Evolutionary conservation across 64 coral and sea anemone genomes (phyloP).

Genomic region (Orbicella faveolata): DNA sequence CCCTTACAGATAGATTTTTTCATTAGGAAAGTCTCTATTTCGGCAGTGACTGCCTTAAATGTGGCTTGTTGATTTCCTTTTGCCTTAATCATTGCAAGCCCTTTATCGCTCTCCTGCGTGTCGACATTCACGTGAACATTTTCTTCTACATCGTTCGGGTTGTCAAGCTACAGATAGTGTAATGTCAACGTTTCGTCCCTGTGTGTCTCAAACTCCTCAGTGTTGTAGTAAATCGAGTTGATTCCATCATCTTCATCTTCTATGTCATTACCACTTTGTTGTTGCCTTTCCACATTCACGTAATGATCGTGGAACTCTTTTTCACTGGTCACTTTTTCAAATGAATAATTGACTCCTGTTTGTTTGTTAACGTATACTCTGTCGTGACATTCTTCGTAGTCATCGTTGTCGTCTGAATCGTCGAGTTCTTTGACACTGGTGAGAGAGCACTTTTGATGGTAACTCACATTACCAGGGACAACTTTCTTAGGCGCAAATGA

Average conservation of each 20-base stretch:
- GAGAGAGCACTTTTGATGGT: no score
- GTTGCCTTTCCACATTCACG: background rate
- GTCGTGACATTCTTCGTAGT: constrained; percentile 2
- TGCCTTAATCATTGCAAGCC: background rate
- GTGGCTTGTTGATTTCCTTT: background rate
- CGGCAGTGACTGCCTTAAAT: background rate
- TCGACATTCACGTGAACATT: constrained; percentile 2
- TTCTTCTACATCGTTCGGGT: background rate
- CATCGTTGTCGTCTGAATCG: constrained; percentile 7
- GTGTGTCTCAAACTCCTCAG: background rate
- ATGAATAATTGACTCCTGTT: background rate
- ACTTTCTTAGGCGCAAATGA: background rate
- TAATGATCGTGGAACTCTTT: background rate
- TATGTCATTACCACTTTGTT: background rate
- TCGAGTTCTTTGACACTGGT: background rate
- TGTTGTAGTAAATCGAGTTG: background rate
- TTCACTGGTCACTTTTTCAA: background rate
- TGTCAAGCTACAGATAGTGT: background rate
- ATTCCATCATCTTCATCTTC: background rate
- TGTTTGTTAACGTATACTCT: background rate
- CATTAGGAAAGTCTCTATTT: background rate
- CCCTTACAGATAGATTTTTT: no score
- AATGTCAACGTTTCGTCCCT: background rate
- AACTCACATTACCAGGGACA: background rate
- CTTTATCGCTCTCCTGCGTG: background rate